A percentile compares a stretch with the other conserved stretches of the same genome.
Evolutionary conservation across 2,113 vertebrate species (phyloP).

Genomic region (Sprattus sprattus): DNA sequence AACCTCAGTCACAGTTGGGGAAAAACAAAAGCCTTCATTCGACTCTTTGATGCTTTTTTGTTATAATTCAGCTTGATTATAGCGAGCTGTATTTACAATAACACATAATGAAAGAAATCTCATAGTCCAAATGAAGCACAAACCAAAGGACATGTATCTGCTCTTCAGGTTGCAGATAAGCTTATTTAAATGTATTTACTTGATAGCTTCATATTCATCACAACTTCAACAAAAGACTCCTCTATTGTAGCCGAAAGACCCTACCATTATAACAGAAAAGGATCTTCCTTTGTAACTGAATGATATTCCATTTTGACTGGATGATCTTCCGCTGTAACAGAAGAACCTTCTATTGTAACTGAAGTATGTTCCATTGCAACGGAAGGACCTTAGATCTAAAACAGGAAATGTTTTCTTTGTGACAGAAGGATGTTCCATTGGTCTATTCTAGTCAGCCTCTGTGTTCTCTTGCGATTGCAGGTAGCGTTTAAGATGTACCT

Average conservation of each 20-base stretch:
- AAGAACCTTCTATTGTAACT: too few species aligned
- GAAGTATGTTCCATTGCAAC: too few species aligned
- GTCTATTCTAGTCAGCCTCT: not conserved
- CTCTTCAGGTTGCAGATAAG: not conserved
- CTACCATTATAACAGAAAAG: too few species aligned
- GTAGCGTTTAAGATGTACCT: conserved; percentile 98
- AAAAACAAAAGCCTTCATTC: not conserved
- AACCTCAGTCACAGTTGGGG: not conserved
- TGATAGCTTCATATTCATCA: not conserved
- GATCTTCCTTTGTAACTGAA: too few species aligned
- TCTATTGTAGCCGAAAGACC: too few species aligned
- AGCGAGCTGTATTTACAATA: not conserved
- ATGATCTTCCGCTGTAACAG: too few species aligned
- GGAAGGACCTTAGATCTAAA: too few species aligned
- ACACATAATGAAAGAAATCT: not conserved
- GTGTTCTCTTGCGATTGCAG: conserved; percentile 60
- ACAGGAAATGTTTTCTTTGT: too few species aligned
- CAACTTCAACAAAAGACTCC: not conserved
- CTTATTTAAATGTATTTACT: not conserved
- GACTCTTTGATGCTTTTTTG: not conserved
- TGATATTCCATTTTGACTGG: too few species aligned
- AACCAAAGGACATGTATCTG: not conserved
- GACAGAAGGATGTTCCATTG: too few species aligned
- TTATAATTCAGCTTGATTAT: not conserved
- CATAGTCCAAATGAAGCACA: not conserved